Conservation (phyloP, 1,140 invertebrate species). For the Caenorhabditis inopinata region DNA sequence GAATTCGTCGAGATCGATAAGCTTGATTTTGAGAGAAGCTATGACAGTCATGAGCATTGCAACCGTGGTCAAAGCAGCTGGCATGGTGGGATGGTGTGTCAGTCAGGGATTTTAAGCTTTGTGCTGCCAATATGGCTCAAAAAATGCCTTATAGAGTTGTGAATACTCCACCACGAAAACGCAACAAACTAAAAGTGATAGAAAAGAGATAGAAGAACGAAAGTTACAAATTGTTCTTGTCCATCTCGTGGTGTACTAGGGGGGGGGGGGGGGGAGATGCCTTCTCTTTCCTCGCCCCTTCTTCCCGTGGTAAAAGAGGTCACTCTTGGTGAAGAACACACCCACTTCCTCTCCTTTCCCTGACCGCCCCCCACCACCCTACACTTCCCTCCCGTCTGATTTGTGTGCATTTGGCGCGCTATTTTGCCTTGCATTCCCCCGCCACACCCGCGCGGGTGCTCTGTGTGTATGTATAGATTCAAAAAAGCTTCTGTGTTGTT, state of each 20-base stretch:
- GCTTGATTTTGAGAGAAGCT: no score
- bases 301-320: slow-evolving; percentile 19
- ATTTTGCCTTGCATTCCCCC: background rate
- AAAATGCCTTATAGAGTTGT: no score
- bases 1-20: no score
- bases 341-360: slow-evolving; percentile 18
- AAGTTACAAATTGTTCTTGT: slow-evolving; percentile 22
- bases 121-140: no score
- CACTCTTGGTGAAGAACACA: slow-evolving; percentile 27
- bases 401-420: slow-evolving; percentile 25
- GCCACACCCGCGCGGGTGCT: background rate
- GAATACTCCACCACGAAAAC: no score
- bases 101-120: no score
- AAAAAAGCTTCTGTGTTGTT: slow-evolving; percentile 30
- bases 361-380: background rate
- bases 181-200: background rate
- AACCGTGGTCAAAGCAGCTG: no score
- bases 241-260: slow-evolving; percentile 11
- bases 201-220: slow-evolving; percentile 6
- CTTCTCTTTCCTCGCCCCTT: slow-evolving; percentile 7
- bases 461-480: slow-evolving; percentile 14
- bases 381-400: background rate
- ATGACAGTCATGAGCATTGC: no score
- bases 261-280: no score
- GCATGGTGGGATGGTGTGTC: no score